Evolutionary conservation across 2,797 vertebrate genomes (phyloP), one percentile per base, ranked within the genome.

Genomic region (Loris lydekkerianus): DNA sequence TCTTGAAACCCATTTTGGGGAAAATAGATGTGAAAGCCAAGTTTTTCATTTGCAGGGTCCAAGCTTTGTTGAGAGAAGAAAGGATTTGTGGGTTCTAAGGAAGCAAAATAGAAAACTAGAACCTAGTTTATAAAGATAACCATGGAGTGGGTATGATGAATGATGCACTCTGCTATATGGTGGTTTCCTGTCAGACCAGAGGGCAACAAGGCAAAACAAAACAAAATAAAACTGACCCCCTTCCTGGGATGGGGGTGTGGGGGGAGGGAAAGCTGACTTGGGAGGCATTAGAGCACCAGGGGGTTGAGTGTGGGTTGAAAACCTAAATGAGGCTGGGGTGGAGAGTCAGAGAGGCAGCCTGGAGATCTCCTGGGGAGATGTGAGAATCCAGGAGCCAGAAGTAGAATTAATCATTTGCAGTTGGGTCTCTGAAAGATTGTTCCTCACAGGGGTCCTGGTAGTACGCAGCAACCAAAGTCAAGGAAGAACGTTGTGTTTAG

Each of bases 51-150:
- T 81, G 75, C 58, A 80, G 93, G 84, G 91, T 73, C 63, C 88
- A 91, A 91, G 70, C 94, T 97, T 97, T 97, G 76, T 94, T 63
- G 95, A 87, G 76, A 97, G 65, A 87, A 8, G 63, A 81, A 56
- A 83, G 34, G 81, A 75, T 87, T 43, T 81, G 43, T 81, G 76
- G 83, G 65, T 80, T 86, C 90, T 80, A 84, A 91, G 92, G 78
- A 77, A 84, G 93, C 20, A 92, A 86, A 88, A 49, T 31, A 70
- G 61, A 93, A 40, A 87, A 78, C 61, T 46, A 86, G 86, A 91
- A 75, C 18, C 9, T 10, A 61, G 69, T 69, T 31, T n/a, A 43
- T 7, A 83, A 75, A 86, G 58, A 85, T 75, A 73, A 77, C 31
- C 17, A 15, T 2, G 15, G 86, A 82, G 27, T 2, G 5, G 23